These are phyloP conservation scores for Thomomys bottae DNA, from an alignment of 2,113 vertebrate species.

Conservation along the genomic window DNA sequence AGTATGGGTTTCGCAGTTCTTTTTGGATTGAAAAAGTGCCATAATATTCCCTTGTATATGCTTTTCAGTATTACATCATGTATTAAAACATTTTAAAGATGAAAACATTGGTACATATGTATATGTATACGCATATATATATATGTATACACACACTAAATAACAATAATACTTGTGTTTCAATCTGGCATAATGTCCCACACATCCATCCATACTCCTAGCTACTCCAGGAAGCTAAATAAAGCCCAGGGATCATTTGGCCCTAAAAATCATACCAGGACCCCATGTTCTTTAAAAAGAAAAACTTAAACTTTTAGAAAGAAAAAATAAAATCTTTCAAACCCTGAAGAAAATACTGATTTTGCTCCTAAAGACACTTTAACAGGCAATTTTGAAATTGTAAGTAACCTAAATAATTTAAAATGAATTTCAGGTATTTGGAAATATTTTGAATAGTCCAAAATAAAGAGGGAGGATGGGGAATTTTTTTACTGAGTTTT, in stretches of 20 bases:
- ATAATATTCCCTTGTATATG: neutral
- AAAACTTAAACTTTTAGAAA: neutral
- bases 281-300: neutral
- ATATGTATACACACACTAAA: neutral
- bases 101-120: neutral
- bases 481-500: neutral
- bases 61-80: neutral
- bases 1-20: neutral
- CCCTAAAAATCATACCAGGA: neutral
- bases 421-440: slow-evolving; percentile 26
- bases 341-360: neutral
- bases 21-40: slow-evolving; percentile 23
- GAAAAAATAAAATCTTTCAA: neutral
- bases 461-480: neutral
- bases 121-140: no score
- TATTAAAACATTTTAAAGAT: neutral
- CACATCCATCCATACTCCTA: neutral
- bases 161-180: neutral
- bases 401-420: slow-evolving; percentile 14
- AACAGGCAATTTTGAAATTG: slow-evolving; percentile 53
- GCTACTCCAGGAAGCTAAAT: neutral
- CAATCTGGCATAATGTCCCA: neutral
- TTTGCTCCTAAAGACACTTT: slow-evolving; percentile 19
- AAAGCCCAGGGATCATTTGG: neutral
- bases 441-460: slow-evolving; percentile 2